Base-by-base conservation (phyloP, 2,888 invertebrate genomes). In the Apantesis nais region DNA sequence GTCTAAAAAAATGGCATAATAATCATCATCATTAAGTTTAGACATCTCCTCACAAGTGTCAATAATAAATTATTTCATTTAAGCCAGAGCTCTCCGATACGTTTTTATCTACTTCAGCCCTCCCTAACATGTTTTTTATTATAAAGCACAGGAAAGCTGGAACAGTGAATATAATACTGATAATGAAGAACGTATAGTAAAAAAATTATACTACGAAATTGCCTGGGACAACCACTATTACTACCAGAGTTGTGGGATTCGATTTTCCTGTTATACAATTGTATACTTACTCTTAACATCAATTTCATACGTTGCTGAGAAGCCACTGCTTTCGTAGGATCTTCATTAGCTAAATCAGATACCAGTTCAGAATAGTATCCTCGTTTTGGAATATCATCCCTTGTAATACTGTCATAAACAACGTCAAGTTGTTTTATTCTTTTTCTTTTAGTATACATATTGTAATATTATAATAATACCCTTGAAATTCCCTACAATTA, bases 331-430 rank as follows among this genome's bases (percentile, higher is more conserved):
- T 81, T 90, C 0, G 88, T 79, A 0, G 89, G 85, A 25, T 93
- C 92, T 41, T 93, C 88, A 71, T 91, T 93, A 3, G 91, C 85
- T 86, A 94, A 86, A 78, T 96, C 94, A 0, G 96, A 95, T 0
- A 96, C 93, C 41, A 96, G 82, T 83, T 96, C 96, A 0, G 96
- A 96, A 78, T 96, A 97, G 85, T 96, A 97, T 25, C 96, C 96
- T 41, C 96, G 85, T 78, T 93, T 94, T 0, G 92, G 93, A 4
- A 93, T 89, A 0, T 80, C 71, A 74, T 93, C 91, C 66, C 93
- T 83, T 0, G 89, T 83, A 2, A 75, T 83, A 69, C 93, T 93
- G 67, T 93, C 91, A 71, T 89, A 94, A 4, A 94, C 86, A n/a
- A 93, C 83, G 83, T 94, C 93, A 63, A 91, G 90, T 25, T 91